Evolutionary conservation across 2,113 vertebrate species (phyloP), one percentile per base, ranked within the genome.

Genomic region (Desmodus rotundus): DNA sequence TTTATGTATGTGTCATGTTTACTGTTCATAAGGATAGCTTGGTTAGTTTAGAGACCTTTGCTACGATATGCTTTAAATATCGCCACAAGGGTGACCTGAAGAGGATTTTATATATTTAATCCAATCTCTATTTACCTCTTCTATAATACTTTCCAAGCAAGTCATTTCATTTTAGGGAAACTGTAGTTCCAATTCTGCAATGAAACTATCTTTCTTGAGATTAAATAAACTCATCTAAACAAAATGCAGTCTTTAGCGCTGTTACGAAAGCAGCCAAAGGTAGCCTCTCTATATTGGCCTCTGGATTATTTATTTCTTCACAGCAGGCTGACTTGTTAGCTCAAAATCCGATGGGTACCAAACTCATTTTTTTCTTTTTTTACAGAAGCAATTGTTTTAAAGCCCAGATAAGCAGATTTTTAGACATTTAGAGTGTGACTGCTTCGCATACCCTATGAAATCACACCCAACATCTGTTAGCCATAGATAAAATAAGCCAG

Each of bases 171-270:
- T 91, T 74, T 76, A 28, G 31, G 15, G 58, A 70, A 90, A 68
- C 13, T 88, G 14, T 68, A 86, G 22, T 43, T 90, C 41, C 54
- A 33, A 68, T 43, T 82, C 28, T 67, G 5, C 24, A 73, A 22
- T 90, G 17, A 72, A 94, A 90, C 36, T 72, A 63, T 56, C 16
- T 73, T 78, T 80, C 56, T 88, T 65, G 15, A 96, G 95, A 78
- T 12, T 58, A 52, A 85, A 54, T 81, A 20, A 86, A 43, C 36
- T 70, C 14, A 41, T 76, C 2, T 24, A 63, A 72, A 36, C 41
- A 77, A 92, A 81, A 73, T 31, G 33, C 14, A 80, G 7, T 68
- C 61, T 68, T 85, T 58, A 45, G 15, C 41, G 61, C 16, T 73
- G 28, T 50, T 56, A 50, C 2, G 52, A 89, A 45, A 65, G 14